Evolutionary conservation across 1,140 invertebrate species (phyloP).

Genomic region (Geopemphigus sp.): DNA sequence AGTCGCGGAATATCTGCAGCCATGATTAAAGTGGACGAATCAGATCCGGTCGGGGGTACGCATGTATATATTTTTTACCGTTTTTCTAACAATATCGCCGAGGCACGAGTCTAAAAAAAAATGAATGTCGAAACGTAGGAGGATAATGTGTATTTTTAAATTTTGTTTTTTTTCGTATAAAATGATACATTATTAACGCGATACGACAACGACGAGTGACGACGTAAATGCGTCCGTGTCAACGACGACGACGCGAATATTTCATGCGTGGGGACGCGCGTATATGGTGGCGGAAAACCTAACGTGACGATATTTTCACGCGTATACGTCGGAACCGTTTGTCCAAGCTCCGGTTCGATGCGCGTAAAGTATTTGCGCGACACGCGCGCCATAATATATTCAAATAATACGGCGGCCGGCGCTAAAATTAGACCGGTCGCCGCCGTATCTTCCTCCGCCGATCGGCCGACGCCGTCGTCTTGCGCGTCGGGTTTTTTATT

Average conservation of each 20-base stretch:
- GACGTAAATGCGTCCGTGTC: too few relatives aligned
- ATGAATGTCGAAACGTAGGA: too few relatives aligned
- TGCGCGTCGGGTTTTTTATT: background rate
- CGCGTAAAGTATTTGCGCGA: slow-evolving; percentile 15
- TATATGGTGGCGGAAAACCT: background rate
- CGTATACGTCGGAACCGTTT: background rate
- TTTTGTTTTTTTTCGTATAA: too few relatives aligned
- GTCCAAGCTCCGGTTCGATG: slow-evolving; percentile 10
- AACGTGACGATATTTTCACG: background rate
- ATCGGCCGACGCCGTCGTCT: background rate
- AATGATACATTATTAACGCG: too few relatives aligned
- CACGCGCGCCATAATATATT: background rate
- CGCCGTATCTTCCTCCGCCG: background rate
- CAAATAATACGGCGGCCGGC: background rate
- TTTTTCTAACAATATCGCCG: too few relatives aligned
- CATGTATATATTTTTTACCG: background rate
- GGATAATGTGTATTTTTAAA: too few relatives aligned
- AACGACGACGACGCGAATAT: background rate
- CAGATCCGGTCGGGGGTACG: slow-evolving; percentile 78
- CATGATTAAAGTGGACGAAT: slow-evolving; percentile 84
- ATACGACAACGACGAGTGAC: too few relatives aligned
- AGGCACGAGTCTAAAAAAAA: too few relatives aligned
- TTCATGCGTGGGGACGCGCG: too few relatives aligned
- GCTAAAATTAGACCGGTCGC: slow-evolving; percentile 33
- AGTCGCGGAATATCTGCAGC: background rate